Evolutionary conservation across 2,888 invertebrate species (phyloP), one percentile per base, ranked within the genome.

Genomic region (Stenotaenia linearis): DNA sequence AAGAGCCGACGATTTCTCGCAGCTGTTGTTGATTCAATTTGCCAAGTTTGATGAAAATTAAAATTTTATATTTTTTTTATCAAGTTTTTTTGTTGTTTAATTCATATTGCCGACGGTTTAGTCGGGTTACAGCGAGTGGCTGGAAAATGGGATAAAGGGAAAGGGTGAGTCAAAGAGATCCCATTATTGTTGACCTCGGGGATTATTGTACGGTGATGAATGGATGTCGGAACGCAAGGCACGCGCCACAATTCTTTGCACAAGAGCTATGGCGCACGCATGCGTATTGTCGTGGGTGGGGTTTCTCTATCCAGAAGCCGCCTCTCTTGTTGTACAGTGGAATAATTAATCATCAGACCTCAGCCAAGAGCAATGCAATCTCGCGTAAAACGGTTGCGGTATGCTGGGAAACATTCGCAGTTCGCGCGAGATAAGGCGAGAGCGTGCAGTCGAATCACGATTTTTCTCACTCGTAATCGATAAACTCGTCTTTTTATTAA

Each of bases 191-290:
- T 69, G 69, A 69, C 69, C 69, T 69, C 69, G 25, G 69, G 69
- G 69, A 69, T 69, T 69, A 69, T 69, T 69, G 69, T 69, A 69
- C 28, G 9, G 69, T 69, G 69, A 69, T 69, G 69, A 69, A 69
- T 69, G 69, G 69, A 69, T 69, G 69, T 69, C 69, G 28, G 69
- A 69, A 69, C 69, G 69, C 69, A 69, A 69, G 69, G 69, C 69
- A 69, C 69, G 69, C 69, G 69, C 69, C 69, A 69, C 69, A 69
- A 69, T 69, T 69, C 69, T 69, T 69, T 69, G 69, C 69, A 69
- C 69, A 69, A 69, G 69, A 69, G 69, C 69, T 69, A 25, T 69
- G 28, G 69, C 4, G 69, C 69, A 28, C 69, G 69, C 69, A 69
- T 69, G 69, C 69, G 69, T 69, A 69, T 69, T 69, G 28, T 25